Percentiles rank a stretch among this genome's conserved stretches.
Evolutionary conservation across 1,140 invertebrate genomes (phyloP).

Genomic region (Drosophila sp.): DNA sequence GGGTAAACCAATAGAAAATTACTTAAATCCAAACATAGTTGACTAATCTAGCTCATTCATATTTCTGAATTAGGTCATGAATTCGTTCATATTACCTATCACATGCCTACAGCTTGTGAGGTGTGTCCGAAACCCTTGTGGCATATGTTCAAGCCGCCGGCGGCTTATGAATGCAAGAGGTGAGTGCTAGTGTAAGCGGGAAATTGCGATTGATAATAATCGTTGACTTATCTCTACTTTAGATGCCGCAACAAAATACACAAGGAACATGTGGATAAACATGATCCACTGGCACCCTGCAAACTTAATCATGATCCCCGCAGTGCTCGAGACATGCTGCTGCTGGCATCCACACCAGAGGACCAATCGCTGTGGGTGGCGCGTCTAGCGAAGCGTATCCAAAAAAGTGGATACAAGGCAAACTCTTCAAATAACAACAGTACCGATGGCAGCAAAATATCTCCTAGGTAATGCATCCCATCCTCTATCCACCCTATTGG

Average conservation of each 20-base stretch:
- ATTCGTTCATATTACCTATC: constrained; percentile 97
- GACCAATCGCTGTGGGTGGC: constrained; percentile 97
- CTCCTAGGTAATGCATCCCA: constrained; percentile 85
- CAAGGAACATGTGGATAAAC: constrained; percentile 95
- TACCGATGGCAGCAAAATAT: constrained; percentile 85
- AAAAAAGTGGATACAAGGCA: constrained; percentile 96
- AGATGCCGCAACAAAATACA: constrained; percentile 98
- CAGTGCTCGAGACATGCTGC: constrained; percentile 94
- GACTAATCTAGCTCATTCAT: no score
- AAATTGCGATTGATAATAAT: neutral
- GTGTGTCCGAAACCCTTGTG: constrained; percentile 98
- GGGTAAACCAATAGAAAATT: constrained; percentile 46
- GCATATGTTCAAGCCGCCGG: constrained; percentile 98
- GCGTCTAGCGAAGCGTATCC: constrained; percentile 94
- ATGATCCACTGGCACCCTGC: constrained; percentile 92
- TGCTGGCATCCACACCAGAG: constrained; percentile 92
- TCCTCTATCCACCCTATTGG: neutral
- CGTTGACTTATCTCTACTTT: neutral
- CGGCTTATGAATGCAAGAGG: constrained; percentile 97
- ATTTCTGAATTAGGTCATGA: constrained; percentile 89
- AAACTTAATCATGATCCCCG: constrained; percentile 97
- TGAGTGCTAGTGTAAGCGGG: constrained; percentile 76
- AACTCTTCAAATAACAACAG: constrained; percentile 87
- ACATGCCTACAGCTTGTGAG: constrained; percentile 99
- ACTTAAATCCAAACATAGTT: neutral